Percentiles rank a stretch among this genome's conserved stretches.
phyloP scores from a whole-genome alignment of 1,140 invertebrate genomes.

The Archegozetes longisetosus region DNA sequence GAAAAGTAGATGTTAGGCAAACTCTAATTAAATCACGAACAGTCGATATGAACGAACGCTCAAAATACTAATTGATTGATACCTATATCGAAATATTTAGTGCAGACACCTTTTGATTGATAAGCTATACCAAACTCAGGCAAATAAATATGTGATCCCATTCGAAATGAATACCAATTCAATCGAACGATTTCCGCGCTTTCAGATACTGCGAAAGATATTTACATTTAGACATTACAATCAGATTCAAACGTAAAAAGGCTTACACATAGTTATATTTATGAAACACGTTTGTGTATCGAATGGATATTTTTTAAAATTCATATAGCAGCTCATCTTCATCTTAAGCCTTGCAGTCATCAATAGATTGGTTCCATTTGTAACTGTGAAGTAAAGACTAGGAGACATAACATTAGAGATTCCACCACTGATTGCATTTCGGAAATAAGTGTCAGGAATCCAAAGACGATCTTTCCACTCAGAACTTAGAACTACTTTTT shows the following conservation, averaged over 20 bases:
- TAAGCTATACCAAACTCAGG: constrained; percentile 7
- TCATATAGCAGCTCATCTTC: constrained; percentile 12
- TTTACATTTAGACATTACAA: neutral
- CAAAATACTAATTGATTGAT: neutral
- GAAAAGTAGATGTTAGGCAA: neutral
- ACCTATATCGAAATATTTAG: neutral
- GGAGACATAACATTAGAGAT: constrained; percentile 11
- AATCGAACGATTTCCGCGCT: constrained; percentile 8
- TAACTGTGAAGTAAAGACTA: constrained; percentile 12
- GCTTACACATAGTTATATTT: constrained; percentile 11
- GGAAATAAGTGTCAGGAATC: constrained; percentile 22
- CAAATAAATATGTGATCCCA: constrained; percentile 2
- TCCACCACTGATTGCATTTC: constrained; percentile 18
- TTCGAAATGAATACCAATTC: constrained; percentile 7
- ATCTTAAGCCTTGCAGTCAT: constrained; percentile 9
- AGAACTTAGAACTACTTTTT: constrained; percentile 12
- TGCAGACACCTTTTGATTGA: neutral
- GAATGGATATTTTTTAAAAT: constrained; percentile 16
- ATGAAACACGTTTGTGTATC: constrained; percentile 15
- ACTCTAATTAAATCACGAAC: neutral
- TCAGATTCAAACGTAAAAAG: neutral
- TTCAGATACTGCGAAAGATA: constrained; percentile 9
- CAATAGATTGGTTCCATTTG: constrained; percentile 5
- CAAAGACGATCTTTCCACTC: constrained; percentile 18
- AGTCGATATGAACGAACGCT: neutral